phyloP scores from a whole-genome alignment of 2,797 vertebrate species.

The Sebastes vulpes region DNA sequence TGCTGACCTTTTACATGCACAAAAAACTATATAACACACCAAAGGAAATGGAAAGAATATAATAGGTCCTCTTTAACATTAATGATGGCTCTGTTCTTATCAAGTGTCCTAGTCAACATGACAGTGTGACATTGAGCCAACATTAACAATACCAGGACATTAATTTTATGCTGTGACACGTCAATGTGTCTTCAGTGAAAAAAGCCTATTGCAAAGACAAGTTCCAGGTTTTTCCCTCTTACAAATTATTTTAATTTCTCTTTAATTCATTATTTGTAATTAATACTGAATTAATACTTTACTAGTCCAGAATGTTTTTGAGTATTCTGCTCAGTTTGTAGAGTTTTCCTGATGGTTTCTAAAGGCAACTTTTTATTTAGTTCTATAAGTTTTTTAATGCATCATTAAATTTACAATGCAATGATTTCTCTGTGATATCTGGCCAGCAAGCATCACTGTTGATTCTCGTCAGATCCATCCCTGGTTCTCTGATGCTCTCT shows the following conservation, averaged over 20 bases:
- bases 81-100: neutral
- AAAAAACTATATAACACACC: neutral
- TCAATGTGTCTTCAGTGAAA: neutral
- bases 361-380: slow-evolving; percentile 1
- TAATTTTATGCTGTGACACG: neutral
- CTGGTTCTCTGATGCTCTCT: slow-evolving; percentile 74
- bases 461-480: slow-evolving; percentile 1
- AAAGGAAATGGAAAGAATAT: neutral
- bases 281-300: neutral
- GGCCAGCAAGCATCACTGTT: slow-evolving; percentile 8
- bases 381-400: slow-evolving; percentile 8
- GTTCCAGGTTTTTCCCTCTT: neutral
- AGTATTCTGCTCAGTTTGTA: neutral
- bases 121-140: slow-evolving; percentile 2
- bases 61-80: neutral
- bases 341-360: neutral
- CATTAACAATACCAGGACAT: neutral
- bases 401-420: slow-evolving; percentile 41
- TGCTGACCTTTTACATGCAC: neutral
- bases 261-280: neutral
- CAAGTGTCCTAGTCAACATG: neutral
- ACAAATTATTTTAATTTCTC: neutral
- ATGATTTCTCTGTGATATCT: slow-evolving; percentile 24
- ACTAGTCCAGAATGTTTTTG: neutral
- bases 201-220: neutral